Percentiles rank a stretch among this genome's conserved stretches.
Evolutionary conservation across 2,888 invertebrate species (phyloP).

Genomic region (Gandaritis pyraliata): DNA sequence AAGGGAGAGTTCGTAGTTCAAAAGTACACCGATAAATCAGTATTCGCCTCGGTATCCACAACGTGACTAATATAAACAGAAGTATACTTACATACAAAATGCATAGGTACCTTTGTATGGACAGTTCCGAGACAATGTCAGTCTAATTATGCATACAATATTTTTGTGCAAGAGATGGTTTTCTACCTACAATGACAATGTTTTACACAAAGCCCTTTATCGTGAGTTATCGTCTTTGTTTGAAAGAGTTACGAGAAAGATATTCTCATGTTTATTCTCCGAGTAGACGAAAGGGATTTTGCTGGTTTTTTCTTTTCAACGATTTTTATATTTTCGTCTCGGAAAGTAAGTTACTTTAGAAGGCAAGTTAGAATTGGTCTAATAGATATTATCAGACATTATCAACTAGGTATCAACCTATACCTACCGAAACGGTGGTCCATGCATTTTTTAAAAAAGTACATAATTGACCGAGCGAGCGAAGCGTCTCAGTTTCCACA

Average conservation of each 20-base stretch:
- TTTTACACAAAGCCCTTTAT: constrained; percentile 28
- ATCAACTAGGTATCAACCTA: too few relatives aligned
- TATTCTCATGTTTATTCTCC: constrained; percentile 18
- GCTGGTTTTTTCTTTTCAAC: neutral
- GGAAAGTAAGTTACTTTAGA: too few relatives aligned
- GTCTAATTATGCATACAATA: constrained; percentile 34
- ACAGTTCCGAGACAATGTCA: constrained; percentile 28
- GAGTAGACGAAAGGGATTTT: neutral
- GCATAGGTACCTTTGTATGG: constrained; percentile 20
- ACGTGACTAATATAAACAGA: constrained; percentile 19
- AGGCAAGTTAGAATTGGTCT: too few relatives aligned
- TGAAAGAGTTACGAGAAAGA: too few relatives aligned
- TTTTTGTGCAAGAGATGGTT: constrained; percentile 33
- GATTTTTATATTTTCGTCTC: too few relatives aligned
- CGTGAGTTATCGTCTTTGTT: constrained; percentile 33
- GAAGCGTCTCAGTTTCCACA: too few relatives aligned
- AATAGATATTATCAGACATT: too few relatives aligned
- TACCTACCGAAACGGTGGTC: too few relatives aligned
- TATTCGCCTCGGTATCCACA: constrained; percentile 16
- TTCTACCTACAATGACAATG: constrained; percentile 33
- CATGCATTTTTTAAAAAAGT: too few relatives aligned
- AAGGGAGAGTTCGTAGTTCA: constrained; percentile 22
- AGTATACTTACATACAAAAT: constrained; percentile 1
- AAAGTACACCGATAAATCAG: constrained; percentile 17
- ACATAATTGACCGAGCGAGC: too few relatives aligned